Conservation (phyloP, 2,797 vertebrate species). For the Lacerta bilineata region DNA sequence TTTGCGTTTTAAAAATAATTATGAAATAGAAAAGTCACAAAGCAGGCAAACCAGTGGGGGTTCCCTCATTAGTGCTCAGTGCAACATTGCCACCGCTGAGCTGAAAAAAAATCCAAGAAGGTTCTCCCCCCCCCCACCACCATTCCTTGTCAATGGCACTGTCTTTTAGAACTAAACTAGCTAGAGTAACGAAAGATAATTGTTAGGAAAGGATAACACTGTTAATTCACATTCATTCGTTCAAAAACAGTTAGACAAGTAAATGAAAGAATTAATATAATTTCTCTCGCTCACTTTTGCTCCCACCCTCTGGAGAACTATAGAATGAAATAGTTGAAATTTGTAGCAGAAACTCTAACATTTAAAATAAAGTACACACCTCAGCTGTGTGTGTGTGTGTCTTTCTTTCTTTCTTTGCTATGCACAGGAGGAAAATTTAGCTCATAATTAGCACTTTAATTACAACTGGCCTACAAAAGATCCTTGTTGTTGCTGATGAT, state of each 20-base stretch:
- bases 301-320: slow-evolving; percentile 42
- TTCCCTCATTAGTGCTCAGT: slow-evolving; percentile 87
- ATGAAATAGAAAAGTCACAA: slow-evolving; percentile 90
- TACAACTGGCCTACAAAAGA: slow-evolving; percentile 78
- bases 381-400: slow-evolving; percentile 29
- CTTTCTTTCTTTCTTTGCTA: slow-evolving; percentile 58
- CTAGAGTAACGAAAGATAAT: slow-evolving; percentile 88
- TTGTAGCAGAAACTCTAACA: slow-evolving; percentile 62
- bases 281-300: slow-evolving; percentile 70
- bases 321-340: slow-evolving; percentile 68
- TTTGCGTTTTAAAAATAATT: slow-evolving; percentile 91
- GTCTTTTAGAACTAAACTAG: slow-evolving; percentile 87
- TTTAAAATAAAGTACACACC: slow-evolving; percentile 70
- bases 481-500: slow-evolving; percentile 24
- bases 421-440: slow-evolving; percentile 72
- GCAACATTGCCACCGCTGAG: slow-evolving; percentile 87
- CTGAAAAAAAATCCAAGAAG: slow-evolving; percentile 86
- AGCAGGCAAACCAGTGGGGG: slow-evolving; percentile 87
- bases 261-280: slow-evolving; percentile 81
- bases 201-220: slow-evolving; percentile 86
- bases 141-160: slow-evolving; percentile 83
- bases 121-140: slow-evolving; percentile 79
- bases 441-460: slow-evolving; percentile 80
- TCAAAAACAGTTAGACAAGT: slow-evolving; percentile 84
- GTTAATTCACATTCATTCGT: slow-evolving; percentile 85